A percentile compares a stretch with the other conserved stretches of the same genome.
Conservation (phyloP, 2,113 vertebrate species). For the Morone chrysops region DNA sequence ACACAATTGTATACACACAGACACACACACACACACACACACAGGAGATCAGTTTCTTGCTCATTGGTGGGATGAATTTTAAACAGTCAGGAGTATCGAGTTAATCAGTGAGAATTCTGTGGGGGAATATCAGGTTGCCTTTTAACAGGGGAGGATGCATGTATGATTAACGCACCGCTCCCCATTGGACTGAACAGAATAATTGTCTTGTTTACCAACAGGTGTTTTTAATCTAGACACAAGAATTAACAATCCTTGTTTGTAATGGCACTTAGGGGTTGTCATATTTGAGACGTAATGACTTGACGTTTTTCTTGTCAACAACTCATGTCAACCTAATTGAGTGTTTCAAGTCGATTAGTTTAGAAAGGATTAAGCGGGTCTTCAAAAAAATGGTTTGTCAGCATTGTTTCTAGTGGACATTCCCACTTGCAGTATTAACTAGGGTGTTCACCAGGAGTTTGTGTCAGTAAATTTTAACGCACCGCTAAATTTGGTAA, state of each 20-base stretch:
- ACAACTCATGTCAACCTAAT: conserved; percentile 32
- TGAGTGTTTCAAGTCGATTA: conserved; percentile 29
- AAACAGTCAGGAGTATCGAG: conserved; percentile 92
- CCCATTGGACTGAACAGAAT: conserved; percentile 89
- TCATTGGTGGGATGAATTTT: conserved; percentile 97
- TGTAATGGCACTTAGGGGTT: conserved; percentile 52
- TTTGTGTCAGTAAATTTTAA: background rate
- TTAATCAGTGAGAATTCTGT: conserved; percentile 95
- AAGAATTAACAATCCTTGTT: conserved; percentile 72
- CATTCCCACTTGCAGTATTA: background rate
- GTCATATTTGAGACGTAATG: conserved; percentile 50
- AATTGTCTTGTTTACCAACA: conserved; percentile 97
- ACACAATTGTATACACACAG: conserved; percentile 45
- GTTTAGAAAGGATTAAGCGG: background rate
- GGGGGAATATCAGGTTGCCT: conserved; percentile 96
- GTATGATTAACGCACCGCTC: conserved; percentile 94
- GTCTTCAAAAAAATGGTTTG: background rate
- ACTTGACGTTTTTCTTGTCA: conserved; percentile 56
- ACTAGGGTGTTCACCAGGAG: background rate
- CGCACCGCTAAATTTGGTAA: background rate
- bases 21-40: background rate
- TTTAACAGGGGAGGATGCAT: conserved; percentile 95
- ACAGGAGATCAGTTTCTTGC: conserved; percentile 90
- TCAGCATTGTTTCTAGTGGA: background rate
- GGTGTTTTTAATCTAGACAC: conserved; percentile 81